Evolutionary conservation across 2,113 vertebrate genomes (phyloP).

Genomic region (Eulemur macaco): DNA sequence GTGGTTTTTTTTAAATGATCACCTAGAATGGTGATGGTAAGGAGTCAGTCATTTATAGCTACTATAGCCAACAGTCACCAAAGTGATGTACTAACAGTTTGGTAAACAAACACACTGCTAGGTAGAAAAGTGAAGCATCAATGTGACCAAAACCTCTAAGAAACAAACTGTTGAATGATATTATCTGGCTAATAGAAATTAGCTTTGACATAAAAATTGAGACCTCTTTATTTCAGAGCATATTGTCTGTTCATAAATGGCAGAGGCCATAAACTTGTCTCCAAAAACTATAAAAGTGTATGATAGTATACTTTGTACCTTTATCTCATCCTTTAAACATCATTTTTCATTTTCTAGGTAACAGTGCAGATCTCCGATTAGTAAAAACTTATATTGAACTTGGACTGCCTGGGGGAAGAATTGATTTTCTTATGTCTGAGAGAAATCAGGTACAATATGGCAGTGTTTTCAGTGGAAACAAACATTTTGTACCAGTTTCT

Average conservation of each 20-base stretch:
- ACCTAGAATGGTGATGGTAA: background rate
- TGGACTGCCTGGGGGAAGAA: constrained; percentile 94
- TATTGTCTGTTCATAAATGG: background rate
- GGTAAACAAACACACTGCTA: background rate
- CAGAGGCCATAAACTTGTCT: background rate
- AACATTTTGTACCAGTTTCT: background rate
- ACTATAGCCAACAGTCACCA: background rate
- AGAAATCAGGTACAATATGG: constrained; percentile 93
- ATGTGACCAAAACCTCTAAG: background rate
- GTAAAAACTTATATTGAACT: constrained; percentile 99
- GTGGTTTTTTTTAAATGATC: background rate
- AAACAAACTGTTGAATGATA: background rate
- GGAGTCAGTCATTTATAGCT: background rate
- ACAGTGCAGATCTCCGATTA: constrained; percentile 96
- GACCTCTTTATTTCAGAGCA: background rate
- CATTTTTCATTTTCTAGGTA: constrained; percentile 87
- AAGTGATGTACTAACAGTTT: background rate
- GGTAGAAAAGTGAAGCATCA: background rate
- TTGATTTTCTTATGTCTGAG: constrained; percentile 99
- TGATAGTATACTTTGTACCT: background rate
- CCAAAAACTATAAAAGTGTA: background rate
- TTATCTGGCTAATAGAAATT: background rate
- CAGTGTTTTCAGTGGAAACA: constrained; percentile 19
- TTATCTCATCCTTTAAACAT: constrained; percentile 37
- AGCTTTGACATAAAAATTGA: background rate